Evolutionary conservation across 2,888 invertebrate species (phyloP).

Genomic region (Cosmorhoe ocellata): DNA sequence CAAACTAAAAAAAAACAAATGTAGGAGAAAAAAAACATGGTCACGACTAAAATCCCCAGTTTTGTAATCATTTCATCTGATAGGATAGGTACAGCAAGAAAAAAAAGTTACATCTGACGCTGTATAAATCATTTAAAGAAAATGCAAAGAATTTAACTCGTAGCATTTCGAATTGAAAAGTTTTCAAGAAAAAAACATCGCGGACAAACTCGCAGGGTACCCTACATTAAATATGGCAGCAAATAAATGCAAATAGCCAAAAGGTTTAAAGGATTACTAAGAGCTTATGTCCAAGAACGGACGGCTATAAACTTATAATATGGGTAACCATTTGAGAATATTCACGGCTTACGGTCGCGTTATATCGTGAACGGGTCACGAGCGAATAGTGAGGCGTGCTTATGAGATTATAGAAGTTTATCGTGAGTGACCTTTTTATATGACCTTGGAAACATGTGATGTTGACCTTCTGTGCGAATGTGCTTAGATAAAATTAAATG

Average conservation of each 20-base stretch:
- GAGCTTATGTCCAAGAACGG: constrained; percentile 39
- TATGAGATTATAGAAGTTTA: constrained; percentile 11
- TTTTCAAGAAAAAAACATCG: too few relatives aligned
- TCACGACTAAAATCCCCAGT: too few relatives aligned
- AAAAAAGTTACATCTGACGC: too few relatives aligned
- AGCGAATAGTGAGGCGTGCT: neutral
- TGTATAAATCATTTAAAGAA: too few relatives aligned
- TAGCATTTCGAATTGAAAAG: too few relatives aligned
- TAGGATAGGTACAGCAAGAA: too few relatives aligned
- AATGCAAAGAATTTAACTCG: too few relatives aligned
- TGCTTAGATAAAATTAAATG: neutral
- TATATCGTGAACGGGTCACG: constrained; percentile 28
- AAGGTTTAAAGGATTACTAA: constrained; percentile 39
- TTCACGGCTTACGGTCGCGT: constrained; percentile 30
- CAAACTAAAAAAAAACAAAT: too few relatives aligned
- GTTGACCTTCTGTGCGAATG: too few relatives aligned
- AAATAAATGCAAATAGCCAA: constrained; percentile 37
- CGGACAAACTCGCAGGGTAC: too few relatives aligned
- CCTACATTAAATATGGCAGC: neutral
- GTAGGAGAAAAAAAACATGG: too few relatives aligned
- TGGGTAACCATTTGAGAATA: constrained; percentile 32
- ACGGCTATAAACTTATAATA: constrained; percentile 39
- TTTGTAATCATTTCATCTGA: too few relatives aligned
- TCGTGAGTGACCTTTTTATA: constrained; percentile 1
- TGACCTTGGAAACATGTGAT: neutral